Base-by-base conservation (phyloP, 2,888 invertebrate species). In the Eupithecia dodoneata region DNA sequence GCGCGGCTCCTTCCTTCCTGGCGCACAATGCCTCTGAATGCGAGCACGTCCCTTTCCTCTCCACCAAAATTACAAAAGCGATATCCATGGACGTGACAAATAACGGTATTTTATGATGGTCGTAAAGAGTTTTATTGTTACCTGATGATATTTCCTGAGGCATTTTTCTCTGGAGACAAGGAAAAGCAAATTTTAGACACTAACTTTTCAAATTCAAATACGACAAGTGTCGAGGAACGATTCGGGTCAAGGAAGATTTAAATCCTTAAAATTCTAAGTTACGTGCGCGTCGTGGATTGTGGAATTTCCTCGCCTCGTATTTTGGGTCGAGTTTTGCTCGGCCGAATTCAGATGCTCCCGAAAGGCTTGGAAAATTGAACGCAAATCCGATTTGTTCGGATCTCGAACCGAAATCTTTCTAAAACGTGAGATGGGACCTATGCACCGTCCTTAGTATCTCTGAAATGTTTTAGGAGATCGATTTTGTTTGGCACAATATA, bases 331-430 rank as follows among this genome's bases (percentile, higher is more conserved):
- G 87, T 90, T 89, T 91, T 86, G 85, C 87, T 87, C 86, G 83
- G 85, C 86, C 86, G 87, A 87, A 89, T 90, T 88, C 86, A 85
- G 79, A 81, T 88, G 90, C 89, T 91, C 89, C 89, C 86, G 88
- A 92, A 91, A 93, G 90, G 93, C 92, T 92, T 88, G 88, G 91
- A 92, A 91, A 93, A 94, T 94, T 93, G 92, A 91, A 93, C 91
- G 91, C 89, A 93, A 94, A 94, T 94, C 93, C 90, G 93, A 94
- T 94, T 93, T 93, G 90, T 89, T 82, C 87, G 88, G 86, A 89
- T 90, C 85, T 86, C 82, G 85, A 83, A 85, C 86, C 86, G 84
- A 88, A 90, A 89, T 90, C 86, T 89, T 87, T 82, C 82, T 86
- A 86, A 89, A 89, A 84, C 82, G 85, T 84, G 84, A 85, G 87